Conservation (phyloP, 2,113 vertebrate species). For the Pangasianodon hypophthalmus region DNA sequence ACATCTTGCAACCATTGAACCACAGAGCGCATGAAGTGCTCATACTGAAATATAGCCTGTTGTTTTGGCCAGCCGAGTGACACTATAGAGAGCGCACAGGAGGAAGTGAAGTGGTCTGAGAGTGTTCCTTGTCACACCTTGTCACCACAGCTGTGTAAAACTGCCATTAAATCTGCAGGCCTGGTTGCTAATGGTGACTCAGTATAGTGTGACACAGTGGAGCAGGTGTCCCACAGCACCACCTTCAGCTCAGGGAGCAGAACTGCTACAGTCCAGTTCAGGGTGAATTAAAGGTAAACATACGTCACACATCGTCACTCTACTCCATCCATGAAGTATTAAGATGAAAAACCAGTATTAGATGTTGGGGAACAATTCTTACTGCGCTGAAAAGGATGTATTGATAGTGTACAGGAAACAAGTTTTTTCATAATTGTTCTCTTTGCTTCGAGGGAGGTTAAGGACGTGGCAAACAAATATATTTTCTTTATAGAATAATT, state of each 20-base stretch:
- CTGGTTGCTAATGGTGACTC: conserved; percentile 3
- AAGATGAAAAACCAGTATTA: neutral
- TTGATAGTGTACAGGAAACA: neutral
- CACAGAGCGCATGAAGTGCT: neutral
- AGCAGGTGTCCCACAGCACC: conserved; percentile 35
- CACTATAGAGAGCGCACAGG: neutral
- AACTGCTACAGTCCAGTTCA: neutral
- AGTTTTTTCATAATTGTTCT: neutral
- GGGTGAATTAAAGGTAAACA: neutral
- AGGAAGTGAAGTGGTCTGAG: conserved; percentile 9
- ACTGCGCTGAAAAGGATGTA: neutral
- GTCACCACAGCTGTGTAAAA: conserved; percentile 22
- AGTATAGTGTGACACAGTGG: neutral
- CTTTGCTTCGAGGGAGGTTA: neutral
- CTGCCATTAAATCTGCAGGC: conserved; percentile 10
- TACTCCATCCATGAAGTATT: neutral
- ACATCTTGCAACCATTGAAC: neutral
- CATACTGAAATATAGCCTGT: neutral
- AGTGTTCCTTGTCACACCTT: neutral
- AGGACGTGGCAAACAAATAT: neutral
- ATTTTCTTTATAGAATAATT: neutral
- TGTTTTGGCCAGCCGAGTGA: neutral
- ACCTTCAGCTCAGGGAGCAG: conserved; percentile 39
- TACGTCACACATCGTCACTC: neutral
- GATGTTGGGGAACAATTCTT: neutral